These are phyloP conservation scores for Montipora efflorescens DNA, from an alignment of 64 coral and sea anemone species.

Conservation along the genomic window DNA sequence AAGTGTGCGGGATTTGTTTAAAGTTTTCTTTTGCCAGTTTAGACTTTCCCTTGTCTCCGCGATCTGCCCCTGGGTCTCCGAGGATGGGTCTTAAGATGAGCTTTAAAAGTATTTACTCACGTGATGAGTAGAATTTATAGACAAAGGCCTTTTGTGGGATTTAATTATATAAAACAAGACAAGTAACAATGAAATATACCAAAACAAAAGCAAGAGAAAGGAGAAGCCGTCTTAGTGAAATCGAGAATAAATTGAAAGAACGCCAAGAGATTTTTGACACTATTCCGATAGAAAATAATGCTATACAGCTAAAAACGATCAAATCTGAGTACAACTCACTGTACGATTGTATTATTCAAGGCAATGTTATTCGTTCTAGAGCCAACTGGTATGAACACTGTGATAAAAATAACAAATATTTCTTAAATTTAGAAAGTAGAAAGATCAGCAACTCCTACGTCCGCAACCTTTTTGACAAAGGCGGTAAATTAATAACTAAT, in stretches of 20 bases:
- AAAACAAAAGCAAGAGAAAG: background rate
- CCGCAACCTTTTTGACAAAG: background rate
- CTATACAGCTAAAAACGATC: background rate
- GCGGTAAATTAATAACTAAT: background rate
- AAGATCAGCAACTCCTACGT: background rate
- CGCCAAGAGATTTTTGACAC: background rate
- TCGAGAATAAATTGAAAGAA: no score
- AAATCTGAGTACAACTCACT: background rate
- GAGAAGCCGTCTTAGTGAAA: no score
- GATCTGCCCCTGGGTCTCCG: no score
- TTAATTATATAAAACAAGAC: background rate
- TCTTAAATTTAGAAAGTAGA: background rate
- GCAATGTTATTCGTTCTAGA: background rate
- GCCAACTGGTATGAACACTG: slow-evolving; percentile 26
- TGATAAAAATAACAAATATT: slow-evolving; percentile 1
- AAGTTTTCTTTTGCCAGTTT: no score
- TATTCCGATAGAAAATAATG: background rate
- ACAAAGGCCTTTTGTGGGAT: background rate
- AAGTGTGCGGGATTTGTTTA: no score
- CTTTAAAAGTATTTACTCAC: no score
- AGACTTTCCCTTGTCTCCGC: no score
- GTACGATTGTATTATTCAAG: slow-evolving; percentile 14
- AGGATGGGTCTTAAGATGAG: no score
- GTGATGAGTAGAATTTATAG: background rate
- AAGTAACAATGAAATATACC: slow-evolving; percentile 29